Conservation (phyloP, 2,888 invertebrate genomes). For the Pecten maximus region DNA sequence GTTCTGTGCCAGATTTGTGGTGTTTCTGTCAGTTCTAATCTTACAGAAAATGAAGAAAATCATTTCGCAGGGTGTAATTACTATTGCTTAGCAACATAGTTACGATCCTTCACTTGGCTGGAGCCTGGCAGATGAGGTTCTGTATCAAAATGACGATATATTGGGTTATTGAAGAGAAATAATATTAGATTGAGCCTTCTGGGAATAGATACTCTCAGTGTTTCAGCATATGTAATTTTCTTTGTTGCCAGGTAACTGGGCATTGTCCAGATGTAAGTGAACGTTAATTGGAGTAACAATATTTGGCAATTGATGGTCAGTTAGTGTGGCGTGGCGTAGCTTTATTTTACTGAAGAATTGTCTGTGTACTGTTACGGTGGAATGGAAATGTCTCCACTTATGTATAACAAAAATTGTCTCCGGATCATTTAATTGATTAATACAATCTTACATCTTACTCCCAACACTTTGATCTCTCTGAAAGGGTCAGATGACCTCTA, state of each 20-base stretch:
- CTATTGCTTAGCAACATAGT: neutral
- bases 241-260: conserved; percentile 27
- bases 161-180: neutral
- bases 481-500: neutral
- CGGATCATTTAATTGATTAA: neutral
- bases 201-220: neutral
- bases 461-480: neutral
- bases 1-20: neutral
- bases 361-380: neutral
- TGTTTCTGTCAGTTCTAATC: neutral
- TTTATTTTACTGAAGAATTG: neutral
- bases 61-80: neutral
- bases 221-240: neutral
- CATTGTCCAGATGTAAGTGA: conserved; percentile 3
- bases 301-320: neutral
- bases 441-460: neutral
- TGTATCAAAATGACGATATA: conserved; percentile 9
- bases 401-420: neutral
- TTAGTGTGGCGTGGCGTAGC: neutral
- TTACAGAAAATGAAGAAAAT: conserved; percentile 1
- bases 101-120: neutral
- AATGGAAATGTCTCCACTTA: neutral
- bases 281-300: neutral
- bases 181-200: neutral
- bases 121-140: conserved; percentile 4